Evolutionary conservation across 2,888 invertebrate species (phyloP), one percentile per base, ranked within the genome.

Genomic region (Osmoderma eremita): DNA sequence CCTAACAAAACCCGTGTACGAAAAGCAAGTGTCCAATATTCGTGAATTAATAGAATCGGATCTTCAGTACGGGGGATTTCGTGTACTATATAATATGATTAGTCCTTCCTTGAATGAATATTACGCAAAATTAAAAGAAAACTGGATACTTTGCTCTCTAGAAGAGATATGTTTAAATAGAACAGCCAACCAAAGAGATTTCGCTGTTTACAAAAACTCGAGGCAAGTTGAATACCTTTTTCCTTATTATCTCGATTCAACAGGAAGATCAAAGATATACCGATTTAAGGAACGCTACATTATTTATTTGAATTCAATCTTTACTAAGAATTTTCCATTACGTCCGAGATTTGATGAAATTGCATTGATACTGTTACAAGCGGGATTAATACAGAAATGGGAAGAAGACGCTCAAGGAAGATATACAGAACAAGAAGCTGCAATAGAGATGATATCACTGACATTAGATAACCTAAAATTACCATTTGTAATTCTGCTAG

Each of bases 21-120:
- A 86, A 63, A 79, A 86, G 72, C 88, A 88, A 78, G 83, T 88
- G 8, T 77, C 85, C 58, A 84, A 81, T 0, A 78, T 87, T 1
- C 75, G 83, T 56, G 86, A 88, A 71, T 79, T 88, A 12, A 75
- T 86, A 2, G 77, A 78, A 0, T 83, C 83, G 38, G 83, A 81
- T 73, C 77, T 84, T 73, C 83, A 83, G 67, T 83, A 83, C 74
- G 83, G 84, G 18, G 73, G 73, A 38, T 68, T 50, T 42, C 13
- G 12, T 12, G 17, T 68, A 6, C 39, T 69, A n/a, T 41, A 51
- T 13, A 67, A 66, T 22, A 38, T 67, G 42, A 68, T 70, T 30
- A 56, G 62, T 30, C 17, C 50, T 24, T 24, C 65, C 5, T 15
- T 66, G 18, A 56, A 69, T 22, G 48, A 67, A 39, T 18, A 62